Conservation (phyloP, 2,113 vertebrate species). For the Ailurus styani region DNA sequence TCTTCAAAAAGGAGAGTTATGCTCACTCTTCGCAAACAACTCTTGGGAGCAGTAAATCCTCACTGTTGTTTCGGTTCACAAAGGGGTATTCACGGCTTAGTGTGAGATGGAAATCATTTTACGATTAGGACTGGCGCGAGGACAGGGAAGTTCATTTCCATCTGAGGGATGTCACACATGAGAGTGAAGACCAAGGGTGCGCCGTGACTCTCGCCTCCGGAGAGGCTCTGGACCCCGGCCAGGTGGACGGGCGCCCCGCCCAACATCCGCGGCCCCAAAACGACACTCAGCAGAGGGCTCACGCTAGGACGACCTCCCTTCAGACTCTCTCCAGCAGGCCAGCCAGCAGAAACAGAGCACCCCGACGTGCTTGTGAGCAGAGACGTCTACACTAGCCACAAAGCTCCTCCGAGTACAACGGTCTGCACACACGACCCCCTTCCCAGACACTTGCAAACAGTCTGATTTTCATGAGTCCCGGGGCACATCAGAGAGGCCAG, state of each 20-base stretch:
- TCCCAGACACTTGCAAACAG: background rate
- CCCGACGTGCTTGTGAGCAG: background rate
- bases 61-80: background rate
- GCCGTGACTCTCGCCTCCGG: background rate
- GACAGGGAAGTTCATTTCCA: background rate
- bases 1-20: background rate
- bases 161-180: background rate
- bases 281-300: background rate
- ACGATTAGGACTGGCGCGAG: background rate
- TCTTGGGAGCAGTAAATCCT: background rate
- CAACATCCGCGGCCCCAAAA: background rate
- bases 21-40: background rate
- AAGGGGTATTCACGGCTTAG: background rate
- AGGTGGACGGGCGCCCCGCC: background rate
- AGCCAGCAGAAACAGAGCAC: background rate
- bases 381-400: background rate
- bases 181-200: background rate
- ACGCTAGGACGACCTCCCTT: background rate
- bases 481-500: background rate
- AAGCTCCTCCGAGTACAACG: background rate
- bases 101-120: background rate
- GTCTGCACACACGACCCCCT: background rate
- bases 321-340: background rate
- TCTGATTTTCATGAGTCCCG: background rate
- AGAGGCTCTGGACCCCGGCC: background rate